Conservation (phyloP, 2,888 invertebrate species). For the Orthosia incerta region DNA sequence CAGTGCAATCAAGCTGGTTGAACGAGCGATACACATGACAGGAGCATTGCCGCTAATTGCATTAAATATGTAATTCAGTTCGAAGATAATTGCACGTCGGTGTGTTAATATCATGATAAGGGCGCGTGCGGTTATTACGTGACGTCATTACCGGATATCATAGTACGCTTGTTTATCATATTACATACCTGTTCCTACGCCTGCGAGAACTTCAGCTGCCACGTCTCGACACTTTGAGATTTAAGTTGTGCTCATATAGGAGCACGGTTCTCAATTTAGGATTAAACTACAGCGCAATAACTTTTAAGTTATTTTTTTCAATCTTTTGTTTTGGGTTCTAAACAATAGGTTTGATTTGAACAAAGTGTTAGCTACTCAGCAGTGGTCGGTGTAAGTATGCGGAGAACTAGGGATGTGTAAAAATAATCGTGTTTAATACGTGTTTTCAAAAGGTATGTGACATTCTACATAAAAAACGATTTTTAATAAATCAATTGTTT, state of each 20-base stretch:
- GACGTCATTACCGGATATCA: neutral
- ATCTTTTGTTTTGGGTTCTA: neutral
- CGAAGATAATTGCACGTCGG: too few relatives aligned
- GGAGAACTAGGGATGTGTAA: too few relatives aligned
- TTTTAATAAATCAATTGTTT: too few relatives aligned
- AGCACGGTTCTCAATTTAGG: neutral
- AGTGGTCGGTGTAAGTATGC: neutral
- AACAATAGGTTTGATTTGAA: neutral
- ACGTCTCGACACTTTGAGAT: too few relatives aligned
- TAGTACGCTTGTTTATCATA: neutral
- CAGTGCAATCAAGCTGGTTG: neutral
- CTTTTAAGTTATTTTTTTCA: neutral
- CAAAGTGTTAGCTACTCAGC: neutral
- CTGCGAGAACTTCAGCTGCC: neutral
- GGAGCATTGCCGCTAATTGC: neutral
- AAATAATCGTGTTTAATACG: too few relatives aligned
- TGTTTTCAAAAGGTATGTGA: too few relatives aligned
- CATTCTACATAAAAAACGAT: too few relatives aligned
- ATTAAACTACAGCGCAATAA: too few relatives aligned
- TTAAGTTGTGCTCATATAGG: neutral
- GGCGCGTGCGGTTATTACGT: neutral
- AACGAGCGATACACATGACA: neutral
- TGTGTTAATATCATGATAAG: too few relatives aligned
- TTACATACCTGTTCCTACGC: neutral
- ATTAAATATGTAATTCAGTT: conserved; percentile 2